Evolutionary conservation across 53 echinoderm and acorn worm species (phyloP).

Genomic region (Echinometra lucunter): DNA sequence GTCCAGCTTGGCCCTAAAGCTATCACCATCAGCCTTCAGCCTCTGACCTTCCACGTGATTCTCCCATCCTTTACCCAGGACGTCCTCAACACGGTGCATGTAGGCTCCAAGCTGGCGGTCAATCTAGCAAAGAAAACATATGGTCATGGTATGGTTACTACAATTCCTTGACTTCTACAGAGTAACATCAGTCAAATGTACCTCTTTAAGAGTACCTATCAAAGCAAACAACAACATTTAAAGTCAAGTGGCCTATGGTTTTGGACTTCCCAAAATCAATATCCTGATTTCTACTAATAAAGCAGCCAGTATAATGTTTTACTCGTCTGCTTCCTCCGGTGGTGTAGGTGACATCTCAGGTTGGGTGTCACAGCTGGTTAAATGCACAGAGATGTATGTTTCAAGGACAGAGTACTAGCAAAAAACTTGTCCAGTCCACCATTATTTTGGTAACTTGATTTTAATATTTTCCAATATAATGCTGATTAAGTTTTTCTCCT

Average conservation of each 20-base stretch:
- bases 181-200: too few species aligned
- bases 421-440: too few species aligned
- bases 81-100: constrained; percentile 99
- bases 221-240: background rate
- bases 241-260: background rate
- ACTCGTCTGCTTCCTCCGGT: background rate
- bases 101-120: constrained; percentile 97
- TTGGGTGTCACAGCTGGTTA: background rate
- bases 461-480: too few species aligned
- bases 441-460: too few species aligned
- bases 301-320: background rate
- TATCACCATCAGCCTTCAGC: constrained; percentile 97
- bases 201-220: too few species aligned
- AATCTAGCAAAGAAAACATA: constrained; percentile 75
- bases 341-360: background rate
- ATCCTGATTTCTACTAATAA: background rate
- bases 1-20: constrained; percentile 97
- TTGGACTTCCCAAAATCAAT: background rate
- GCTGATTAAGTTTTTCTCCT: too few species aligned
- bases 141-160: background rate
- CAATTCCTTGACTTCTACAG: background rate
- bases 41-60: constrained; percentile 99
- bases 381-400: background rate
- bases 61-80: constrained; percentile 99
- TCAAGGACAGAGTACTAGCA: background rate